Evolutionary conservation across 2,113 vertebrate species (phyloP).

Genomic region (Atrichornis clamosus): DNA sequence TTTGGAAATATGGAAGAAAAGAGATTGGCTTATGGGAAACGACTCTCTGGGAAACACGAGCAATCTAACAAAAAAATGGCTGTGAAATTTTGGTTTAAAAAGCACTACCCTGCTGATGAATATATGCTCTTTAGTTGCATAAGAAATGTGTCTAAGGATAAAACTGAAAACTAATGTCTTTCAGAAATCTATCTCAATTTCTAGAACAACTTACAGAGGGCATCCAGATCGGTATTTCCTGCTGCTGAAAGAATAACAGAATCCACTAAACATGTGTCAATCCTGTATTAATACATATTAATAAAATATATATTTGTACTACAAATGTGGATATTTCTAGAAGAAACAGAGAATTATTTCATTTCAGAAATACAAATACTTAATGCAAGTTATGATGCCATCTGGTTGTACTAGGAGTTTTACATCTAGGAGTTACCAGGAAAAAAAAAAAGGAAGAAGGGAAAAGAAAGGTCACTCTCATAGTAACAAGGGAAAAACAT

Average conservation of each 20-base stretch:
- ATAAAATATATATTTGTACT: neutral
- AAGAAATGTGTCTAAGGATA: neutral
- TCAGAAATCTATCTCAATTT: neutral
- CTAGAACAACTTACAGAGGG: neutral
- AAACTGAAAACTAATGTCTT: neutral
- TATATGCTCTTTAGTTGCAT: neutral
- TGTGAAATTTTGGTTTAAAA: neutral
- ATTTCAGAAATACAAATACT: neutral
- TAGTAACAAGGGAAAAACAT: neutral
- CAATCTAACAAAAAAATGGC: neutral
- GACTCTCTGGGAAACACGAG: neutral
- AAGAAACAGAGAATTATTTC: neutral
- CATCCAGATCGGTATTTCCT: neutral
- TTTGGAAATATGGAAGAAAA: neutral
- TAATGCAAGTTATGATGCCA: neutral
- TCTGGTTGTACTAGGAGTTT: neutral
- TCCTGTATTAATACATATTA: neutral
- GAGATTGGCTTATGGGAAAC: neutral
- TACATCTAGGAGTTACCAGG: neutral
- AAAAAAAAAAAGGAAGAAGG: neutral
- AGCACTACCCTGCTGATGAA: neutral
- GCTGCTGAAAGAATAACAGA: neutral
- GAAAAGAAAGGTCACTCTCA: neutral
- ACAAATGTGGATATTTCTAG: neutral
- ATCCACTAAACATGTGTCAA: neutral